These are phyloP conservation scores for Gambusia affinis DNA, from an alignment of 2,113 vertebrate species.

Conservation along the genomic window DNA sequence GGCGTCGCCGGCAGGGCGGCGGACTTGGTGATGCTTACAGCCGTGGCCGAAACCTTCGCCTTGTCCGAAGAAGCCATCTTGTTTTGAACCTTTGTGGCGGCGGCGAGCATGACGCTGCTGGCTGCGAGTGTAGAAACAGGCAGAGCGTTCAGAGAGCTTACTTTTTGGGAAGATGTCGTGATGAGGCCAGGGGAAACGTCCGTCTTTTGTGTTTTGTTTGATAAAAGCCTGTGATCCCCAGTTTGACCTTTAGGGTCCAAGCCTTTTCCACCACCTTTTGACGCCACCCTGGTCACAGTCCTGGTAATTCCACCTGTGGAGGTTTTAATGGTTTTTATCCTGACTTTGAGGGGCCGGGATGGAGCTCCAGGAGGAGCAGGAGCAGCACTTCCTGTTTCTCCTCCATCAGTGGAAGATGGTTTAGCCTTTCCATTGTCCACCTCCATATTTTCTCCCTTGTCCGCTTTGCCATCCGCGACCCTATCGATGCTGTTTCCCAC, in stretches of 20 bases:
- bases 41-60: constrained; percentile 74
- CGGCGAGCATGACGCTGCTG: constrained; percentile 95
- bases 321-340: constrained; percentile 96
- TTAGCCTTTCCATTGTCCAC: constrained; percentile 66
- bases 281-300: constrained; percentile 90
- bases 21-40: constrained; percentile 73
- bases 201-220: constrained; percentile 46
- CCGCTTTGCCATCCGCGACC: constrained; percentile 64
- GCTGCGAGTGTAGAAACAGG: constrained; percentile 89
- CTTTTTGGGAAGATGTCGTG: constrained; percentile 80
- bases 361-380: constrained; percentile 59
- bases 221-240: constrained; percentile 70
- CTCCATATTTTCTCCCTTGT: constrained; percentile 78
- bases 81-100: constrained; percentile 93
- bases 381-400: constrained; percentile 13
- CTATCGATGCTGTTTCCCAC: constrained; percentile 68
- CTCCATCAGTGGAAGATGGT: constrained; percentile 27
- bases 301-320: constrained; percentile 92
- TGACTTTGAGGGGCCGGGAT: constrained; percentile 90
- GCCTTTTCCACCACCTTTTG: constrained; percentile 78
- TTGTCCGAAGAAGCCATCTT: constrained; percentile 86
- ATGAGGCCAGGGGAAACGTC: constrained; percentile 75
- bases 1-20: constrained; percentile 70
- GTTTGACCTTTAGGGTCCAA: constrained; percentile 68
- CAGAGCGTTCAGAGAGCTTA: constrained; percentile 84